These are phyloP conservation scores for Ophthalmolycus amberensis DNA, from an alignment of 2,113 vertebrate species.

Conservation along the genomic window DNA sequence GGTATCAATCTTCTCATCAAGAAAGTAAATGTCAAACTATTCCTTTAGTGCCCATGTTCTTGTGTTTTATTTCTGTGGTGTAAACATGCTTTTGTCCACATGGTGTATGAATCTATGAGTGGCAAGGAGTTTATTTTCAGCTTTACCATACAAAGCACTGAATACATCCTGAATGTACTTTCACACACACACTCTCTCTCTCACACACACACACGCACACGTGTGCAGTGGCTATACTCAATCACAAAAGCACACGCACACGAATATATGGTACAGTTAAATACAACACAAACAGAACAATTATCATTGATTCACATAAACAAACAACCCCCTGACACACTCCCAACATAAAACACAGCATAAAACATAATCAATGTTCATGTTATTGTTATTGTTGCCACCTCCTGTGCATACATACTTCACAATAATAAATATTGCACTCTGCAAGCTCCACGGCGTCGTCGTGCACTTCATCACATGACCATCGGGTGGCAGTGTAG, in stretches of 20 bases:
- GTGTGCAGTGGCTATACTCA: neutral
- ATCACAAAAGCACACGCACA: neutral
- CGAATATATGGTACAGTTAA: neutral
- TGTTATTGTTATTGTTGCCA: neutral
- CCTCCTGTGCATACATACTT: neutral
- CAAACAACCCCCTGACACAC: neutral
- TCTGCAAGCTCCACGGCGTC: neutral
- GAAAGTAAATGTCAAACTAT: neutral
- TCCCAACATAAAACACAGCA: neutral
- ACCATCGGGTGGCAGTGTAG: slow-evolving; percentile 58
- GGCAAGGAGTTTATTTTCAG: neutral
- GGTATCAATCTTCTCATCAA: neutral
- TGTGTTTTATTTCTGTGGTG: too few relatives aligned
- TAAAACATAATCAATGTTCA: neutral
- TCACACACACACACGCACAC: neutral
- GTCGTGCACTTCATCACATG: slow-evolving; percentile 12
- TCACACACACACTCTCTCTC: too few relatives aligned
- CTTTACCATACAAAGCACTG: neutral
- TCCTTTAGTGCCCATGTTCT: neutral
- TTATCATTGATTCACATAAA: neutral
- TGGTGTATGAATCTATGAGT: neutral
- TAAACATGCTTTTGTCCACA: neutral
- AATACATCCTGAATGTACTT: neutral
- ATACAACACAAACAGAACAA: neutral
- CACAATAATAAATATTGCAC: neutral